Evolutionary conservation across 2,113 vertebrate species (phyloP), one percentile per base, ranked within the genome.

Genomic region (Catagonus wagneri): DNA sequence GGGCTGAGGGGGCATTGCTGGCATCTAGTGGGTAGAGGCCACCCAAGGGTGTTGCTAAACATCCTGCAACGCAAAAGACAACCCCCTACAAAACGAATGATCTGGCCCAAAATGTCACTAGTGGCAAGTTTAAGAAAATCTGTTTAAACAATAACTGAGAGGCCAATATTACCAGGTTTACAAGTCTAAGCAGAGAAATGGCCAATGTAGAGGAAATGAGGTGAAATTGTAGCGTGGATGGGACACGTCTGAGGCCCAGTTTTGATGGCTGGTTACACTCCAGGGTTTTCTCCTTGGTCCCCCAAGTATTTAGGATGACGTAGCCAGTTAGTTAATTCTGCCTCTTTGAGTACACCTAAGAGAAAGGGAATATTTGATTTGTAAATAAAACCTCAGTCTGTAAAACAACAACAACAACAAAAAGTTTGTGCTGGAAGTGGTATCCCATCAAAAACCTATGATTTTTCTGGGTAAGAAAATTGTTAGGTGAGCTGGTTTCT

Each of bases 1-100:
- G 3, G 4, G 1, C 0, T 0, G 1, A 44, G 5, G 4, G 22
- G 7, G 16, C 11, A 23, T 32, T 66, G 17, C 25, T 29, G 29
- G 79, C 29, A 20, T 63, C 22, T 17, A 15, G 23, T 69, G 4
- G 22, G 3, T 12, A 39, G 22, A 52, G 61, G 60, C 34, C 36
- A 72, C 34, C 17, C 60, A 84, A 23, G 22, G 23, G 8, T 52
- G 13, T 10, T 23, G 14, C 20, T 60, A 60, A 87, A 32, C 32
- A 63, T 22, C 29, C 19, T 23, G 50, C 6, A 9, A 1, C 34
- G 1, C 9, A 7, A 8, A 19, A 36, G 83, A n/a, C 36, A 34
- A 0, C 1, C n/a, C 27, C 4, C 19, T 5, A 7, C 1, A 12
- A 23, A 52, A 44, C 7, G 27, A 17, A 17, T 29, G 6, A 27